phyloP scores from a whole-genome alignment of 1,140 invertebrate genomes.

The Agraylea sexmaculata region DNA sequence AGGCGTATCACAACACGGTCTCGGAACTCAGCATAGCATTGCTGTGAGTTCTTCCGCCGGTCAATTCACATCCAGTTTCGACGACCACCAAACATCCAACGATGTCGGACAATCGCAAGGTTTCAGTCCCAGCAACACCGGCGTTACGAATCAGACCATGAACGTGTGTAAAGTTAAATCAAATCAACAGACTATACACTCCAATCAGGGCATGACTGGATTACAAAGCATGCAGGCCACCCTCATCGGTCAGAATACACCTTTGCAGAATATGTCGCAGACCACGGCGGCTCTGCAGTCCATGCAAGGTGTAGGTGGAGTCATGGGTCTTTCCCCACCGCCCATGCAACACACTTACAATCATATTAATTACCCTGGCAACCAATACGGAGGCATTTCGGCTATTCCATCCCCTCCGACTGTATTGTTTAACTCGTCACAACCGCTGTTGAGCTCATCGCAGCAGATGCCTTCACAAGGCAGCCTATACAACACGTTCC shows the following conservation, averaged over 20 bases:
- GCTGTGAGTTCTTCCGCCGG: conserved; percentile 11
- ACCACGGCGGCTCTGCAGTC: conserved; percentile 17
- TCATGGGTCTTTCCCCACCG: conserved; percentile 42
- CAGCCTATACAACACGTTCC: conserved; percentile 46
- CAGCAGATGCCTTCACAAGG: conserved; percentile 62
- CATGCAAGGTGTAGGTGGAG: conserved; percentile 18
- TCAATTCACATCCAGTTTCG: conserved; percentile 17
- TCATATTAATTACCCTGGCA: conserved; percentile 35
- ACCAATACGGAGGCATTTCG: conserved; percentile 61
- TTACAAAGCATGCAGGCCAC: conserved; percentile 22
- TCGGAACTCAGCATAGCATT: conserved; percentile 17
- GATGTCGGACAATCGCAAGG: conserved; percentile 21
- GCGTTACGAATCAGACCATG: conserved; percentile 26
- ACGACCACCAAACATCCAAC: conserved; percentile 17
- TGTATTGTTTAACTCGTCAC: conserved; percentile 63
- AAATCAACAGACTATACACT: conserved; percentile 30
- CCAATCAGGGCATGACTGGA: conserved; percentile 12
- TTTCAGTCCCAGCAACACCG: conserved; percentile 28
- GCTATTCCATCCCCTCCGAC: conserved; percentile 73
- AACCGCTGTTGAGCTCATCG: conserved; percentile 53
- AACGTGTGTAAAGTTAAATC: conserved; percentile 41
- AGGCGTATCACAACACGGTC: conserved; percentile 15
- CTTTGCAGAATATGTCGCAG: conserved; percentile 13
- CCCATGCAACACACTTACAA: conserved; percentile 36
- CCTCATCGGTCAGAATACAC: conserved; percentile 15